A percentile compares a stretch with the other conserved stretches of the same genome.
Evolutionary conservation across 92 coral and sea anemone species (phyloP).

Genomic region (Epizoanthus illoricatus): DNA sequence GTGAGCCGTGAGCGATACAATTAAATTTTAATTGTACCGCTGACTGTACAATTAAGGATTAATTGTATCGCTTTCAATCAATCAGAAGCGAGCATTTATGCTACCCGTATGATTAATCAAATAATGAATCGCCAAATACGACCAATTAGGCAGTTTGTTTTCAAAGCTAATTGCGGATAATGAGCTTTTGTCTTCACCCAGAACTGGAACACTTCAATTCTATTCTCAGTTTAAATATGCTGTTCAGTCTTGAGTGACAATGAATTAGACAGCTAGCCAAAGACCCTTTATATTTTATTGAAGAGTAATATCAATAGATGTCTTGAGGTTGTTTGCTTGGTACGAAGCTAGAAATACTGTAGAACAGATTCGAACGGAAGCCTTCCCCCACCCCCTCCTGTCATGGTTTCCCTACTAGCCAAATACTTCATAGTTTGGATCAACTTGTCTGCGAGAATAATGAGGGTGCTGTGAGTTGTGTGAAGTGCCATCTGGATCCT

Average conservation of each 20-base stretch:
- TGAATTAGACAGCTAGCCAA: neutral
- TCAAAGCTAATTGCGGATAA: neutral
- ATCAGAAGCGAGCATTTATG: too few relatives aligned
- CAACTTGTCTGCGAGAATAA: too few relatives aligned
- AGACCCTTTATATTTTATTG: neutral
- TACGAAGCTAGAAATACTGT: conserved; percentile 9
- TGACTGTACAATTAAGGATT: too few relatives aligned
- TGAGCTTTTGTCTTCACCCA: neutral
- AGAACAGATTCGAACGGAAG: neutral
- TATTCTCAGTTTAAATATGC: neutral
- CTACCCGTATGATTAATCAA: too few relatives aligned
- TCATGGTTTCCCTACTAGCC: too few relatives aligned
- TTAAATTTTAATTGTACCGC: too few relatives aligned
- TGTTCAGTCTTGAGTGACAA: neutral
- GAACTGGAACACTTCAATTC: neutral
- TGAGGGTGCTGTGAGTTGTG: too few relatives aligned
- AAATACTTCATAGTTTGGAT: too few relatives aligned
- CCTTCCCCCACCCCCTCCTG: neutral
- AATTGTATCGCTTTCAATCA: too few relatives aligned
- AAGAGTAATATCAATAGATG: conserved; percentile 4
- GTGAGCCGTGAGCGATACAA: too few relatives aligned
- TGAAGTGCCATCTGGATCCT: too few relatives aligned
- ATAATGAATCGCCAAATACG: neutral
- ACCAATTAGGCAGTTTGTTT: conserved; percentile 5
- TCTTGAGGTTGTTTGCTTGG: conserved; percentile 36